Conservation (phyloP, 1,140 invertebrate genomes). For the Pentalonia nigronervosa region DNA sequence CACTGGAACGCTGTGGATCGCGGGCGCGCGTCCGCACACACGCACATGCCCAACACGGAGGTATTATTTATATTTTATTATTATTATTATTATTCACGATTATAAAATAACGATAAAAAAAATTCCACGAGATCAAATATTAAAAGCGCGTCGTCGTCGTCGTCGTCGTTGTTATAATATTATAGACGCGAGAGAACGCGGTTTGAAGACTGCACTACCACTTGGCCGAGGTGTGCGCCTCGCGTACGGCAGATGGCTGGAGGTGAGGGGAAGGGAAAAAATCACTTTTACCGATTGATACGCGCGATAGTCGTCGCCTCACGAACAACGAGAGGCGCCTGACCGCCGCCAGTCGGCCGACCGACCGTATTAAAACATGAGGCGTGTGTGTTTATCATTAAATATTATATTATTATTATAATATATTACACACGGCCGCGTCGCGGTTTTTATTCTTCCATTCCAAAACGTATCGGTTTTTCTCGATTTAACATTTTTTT, state of each 20-base stretch:
- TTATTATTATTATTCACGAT: constrained; percentile 28
- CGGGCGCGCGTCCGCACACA: neutral
- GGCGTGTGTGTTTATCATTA: neutral
- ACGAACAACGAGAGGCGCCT: constrained; percentile 50
- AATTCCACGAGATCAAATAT: constrained; percentile 35
- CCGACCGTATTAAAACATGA: neutral
- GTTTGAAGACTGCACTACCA: neutral
- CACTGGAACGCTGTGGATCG: neutral
- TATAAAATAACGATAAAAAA: constrained; percentile 16
- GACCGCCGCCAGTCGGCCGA: neutral
- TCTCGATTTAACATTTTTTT: neutral
- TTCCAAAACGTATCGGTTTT: neutral
- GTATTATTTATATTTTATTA: constrained; percentile 7
- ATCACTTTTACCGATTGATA: constrained; percentile 58
- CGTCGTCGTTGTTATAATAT: neutral
- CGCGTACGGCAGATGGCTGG: neutral
- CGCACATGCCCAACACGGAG: neutral
- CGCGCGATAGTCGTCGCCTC: constrained; percentile 52
- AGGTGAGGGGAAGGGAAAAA: neutral
- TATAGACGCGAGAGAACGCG: constrained; percentile 5
- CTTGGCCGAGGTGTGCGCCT: neutral
- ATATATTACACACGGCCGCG: neutral
- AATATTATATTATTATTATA: neutral
- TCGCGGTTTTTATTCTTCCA: neutral
- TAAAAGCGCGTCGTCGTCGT: constrained; percentile 51